Conservation (phyloP, 2,113 vertebrate genomes). For the Scytalopus superciliaris region DNA sequence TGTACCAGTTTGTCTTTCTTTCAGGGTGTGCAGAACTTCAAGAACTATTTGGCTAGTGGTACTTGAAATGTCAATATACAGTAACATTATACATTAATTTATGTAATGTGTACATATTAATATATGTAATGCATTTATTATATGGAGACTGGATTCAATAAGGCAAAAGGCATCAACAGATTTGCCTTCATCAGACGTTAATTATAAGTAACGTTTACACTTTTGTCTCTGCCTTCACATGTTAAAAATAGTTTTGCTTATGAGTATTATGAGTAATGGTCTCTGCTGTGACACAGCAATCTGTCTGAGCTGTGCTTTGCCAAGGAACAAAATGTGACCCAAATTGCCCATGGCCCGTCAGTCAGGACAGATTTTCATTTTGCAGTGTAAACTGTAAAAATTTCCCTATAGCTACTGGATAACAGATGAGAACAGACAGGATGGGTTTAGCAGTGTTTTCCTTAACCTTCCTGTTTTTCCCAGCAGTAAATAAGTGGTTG, state of each 20-base stretch:
- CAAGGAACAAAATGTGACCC: constrained; percentile 34
- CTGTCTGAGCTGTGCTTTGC: constrained; percentile 38
- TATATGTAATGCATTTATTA: background rate
- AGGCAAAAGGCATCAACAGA: background rate
- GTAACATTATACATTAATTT: background rate
- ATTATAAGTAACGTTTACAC: constrained; percentile 1
- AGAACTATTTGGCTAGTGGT: background rate
- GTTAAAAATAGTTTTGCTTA: constrained; percentile 36
- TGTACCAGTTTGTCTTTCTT: background rate
- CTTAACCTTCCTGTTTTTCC: background rate
- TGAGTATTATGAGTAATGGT: constrained; percentile 45
- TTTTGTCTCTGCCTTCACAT: background rate
- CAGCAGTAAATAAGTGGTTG: background rate
- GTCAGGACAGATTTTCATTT: constrained; percentile 1
- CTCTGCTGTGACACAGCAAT: constrained; percentile 50
- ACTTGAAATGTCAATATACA: background rate
- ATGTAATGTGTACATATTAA: background rate
- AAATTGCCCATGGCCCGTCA: background rate
- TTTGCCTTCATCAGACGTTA: background rate
- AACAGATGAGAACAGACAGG: background rate
- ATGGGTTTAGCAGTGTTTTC: background rate
- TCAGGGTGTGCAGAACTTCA: background rate
- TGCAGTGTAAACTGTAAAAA: background rate
- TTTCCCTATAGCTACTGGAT: background rate
- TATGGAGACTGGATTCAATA: background rate